A percentile compares a stretch with the other conserved stretches of the same genome.
phyloP scores from a whole-genome alignment of 2,113 vertebrate species.

The Chrysochloris asiatica region DNA sequence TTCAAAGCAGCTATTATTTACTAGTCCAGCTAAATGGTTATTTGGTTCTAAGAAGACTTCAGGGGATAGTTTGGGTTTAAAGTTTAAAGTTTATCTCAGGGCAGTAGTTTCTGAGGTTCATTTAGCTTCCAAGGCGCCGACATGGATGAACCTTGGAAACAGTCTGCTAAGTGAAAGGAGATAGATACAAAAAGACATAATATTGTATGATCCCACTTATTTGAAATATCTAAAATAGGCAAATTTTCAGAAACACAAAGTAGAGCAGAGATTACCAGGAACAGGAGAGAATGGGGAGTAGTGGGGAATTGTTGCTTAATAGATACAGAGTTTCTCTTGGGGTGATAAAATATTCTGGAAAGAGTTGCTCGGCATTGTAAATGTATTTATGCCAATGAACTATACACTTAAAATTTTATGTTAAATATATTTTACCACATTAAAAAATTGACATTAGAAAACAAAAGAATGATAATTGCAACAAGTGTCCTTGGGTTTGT shows the following conservation, averaged over 20 bases:
- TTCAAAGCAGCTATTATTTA: neutral
- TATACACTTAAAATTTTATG: neutral
- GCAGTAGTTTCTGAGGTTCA: neutral
- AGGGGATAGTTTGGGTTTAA: neutral
- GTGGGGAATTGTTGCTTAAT: neutral
- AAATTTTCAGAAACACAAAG: neutral
- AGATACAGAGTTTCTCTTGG: neutral
- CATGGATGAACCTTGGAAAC: neutral
- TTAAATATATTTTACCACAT: neutral
- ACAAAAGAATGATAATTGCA: constrained; percentile 36
- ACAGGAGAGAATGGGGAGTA: neutral
- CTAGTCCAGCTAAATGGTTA: neutral
- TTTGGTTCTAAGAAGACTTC: neutral
- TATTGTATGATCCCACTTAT: neutral
- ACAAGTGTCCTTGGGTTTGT: neutral
- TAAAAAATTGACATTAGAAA: neutral
- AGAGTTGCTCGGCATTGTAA: neutral
- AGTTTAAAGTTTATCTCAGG: neutral
- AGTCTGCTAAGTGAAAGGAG: neutral
- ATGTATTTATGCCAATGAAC: neutral
- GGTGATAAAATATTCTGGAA: neutral
- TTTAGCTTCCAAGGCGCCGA: neutral
- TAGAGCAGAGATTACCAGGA: neutral
- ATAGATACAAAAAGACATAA: neutral
- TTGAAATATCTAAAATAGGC: neutral